These are phyloP conservation scores for Heliconius hortense DNA, from an alignment of 2,888 invertebrate species.

Conservation along the genomic window DNA sequence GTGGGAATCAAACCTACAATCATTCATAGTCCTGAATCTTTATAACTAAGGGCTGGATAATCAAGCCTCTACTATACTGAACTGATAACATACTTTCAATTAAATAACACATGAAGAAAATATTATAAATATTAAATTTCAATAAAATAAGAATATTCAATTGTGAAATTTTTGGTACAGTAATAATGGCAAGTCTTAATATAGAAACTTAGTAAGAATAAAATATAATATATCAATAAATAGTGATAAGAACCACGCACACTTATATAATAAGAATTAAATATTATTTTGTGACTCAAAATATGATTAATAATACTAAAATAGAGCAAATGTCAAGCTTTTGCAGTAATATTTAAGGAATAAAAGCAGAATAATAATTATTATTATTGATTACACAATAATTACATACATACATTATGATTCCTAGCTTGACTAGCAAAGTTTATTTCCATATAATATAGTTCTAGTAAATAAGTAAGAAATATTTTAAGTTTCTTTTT, in stretches of 20 bases:
- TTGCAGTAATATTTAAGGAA: background rate
- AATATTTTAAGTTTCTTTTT: background rate
- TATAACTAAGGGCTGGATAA: no score
- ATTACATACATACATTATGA: no score
- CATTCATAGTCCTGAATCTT: no score
- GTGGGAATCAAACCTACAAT: no score
- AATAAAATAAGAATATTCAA: background rate
- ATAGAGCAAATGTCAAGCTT: background rate
- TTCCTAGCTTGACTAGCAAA: slow-evolving; percentile 13
- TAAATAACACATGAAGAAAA: background rate
- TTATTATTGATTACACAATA: background rate
- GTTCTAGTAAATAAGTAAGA: slow-evolving; percentile 1
- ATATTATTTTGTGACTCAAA: background rate
- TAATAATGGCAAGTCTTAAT: slow-evolving; percentile 4
- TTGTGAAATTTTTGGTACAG: slow-evolving; percentile 4
- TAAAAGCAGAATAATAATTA: slow-evolving; percentile 11
- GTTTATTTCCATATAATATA: background rate
- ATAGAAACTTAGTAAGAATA: background rate
- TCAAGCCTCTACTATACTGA: no score
- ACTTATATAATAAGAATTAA: background rate
- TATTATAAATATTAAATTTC: background rate
- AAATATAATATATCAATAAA: background rate
- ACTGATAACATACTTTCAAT: no score
- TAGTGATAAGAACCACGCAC: background rate
- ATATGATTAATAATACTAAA: background rate